Base-by-base conservation (phyloP, 2,888 invertebrate species). In the Rhorus exstirpatorius region DNA sequence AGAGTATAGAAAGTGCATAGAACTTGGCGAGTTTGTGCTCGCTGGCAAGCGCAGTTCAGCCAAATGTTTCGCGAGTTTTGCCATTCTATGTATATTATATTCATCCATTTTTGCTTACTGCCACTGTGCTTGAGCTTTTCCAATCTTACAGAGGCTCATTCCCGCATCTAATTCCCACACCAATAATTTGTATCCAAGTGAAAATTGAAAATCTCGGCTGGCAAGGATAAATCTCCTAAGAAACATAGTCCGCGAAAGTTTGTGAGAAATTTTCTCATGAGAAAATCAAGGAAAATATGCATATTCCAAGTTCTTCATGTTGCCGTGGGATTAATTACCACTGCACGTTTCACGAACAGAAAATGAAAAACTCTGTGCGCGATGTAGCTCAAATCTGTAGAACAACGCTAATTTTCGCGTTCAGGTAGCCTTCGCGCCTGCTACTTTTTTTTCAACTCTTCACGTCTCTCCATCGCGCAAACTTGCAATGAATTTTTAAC, bases 161-260 rank as follows among this genome's bases (percentile, higher is more conserved):
- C 51, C 60, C 35, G 7, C 51, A 6, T 8, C 14, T n/a, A 41
- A 70, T 78, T 46, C 70, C 65, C 70, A 41, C 24, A 44, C 55
- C 68, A 71, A 70, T 82, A 75, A 82, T 82, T 79, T 51, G 75
- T 53, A 17, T 60, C 58, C 49, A 24, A 79, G 65, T 53, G 78
- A 75, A 71, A 79, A 82, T 79, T 79, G 65, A 51, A 75, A 71
- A 75, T 67, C 65, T 65, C 63, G 17, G 17, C 31, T 35, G n/a
- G 31, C 10, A 10, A 21, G 44, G 1, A 70, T 65, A 46, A 82
- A 75, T 78, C 70, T 70, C 44, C 19, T 4, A 26, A 31, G 51
- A 65, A 21, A 26, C 55, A 74, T 46, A 26, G 31, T 17, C 26
- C 24, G 38, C 38, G 46, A 46, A 17, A 24, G 35, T 51, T 44